Conservation (phyloP, 2,113 vertebrate species). For the Colaptes auratus region DNA sequence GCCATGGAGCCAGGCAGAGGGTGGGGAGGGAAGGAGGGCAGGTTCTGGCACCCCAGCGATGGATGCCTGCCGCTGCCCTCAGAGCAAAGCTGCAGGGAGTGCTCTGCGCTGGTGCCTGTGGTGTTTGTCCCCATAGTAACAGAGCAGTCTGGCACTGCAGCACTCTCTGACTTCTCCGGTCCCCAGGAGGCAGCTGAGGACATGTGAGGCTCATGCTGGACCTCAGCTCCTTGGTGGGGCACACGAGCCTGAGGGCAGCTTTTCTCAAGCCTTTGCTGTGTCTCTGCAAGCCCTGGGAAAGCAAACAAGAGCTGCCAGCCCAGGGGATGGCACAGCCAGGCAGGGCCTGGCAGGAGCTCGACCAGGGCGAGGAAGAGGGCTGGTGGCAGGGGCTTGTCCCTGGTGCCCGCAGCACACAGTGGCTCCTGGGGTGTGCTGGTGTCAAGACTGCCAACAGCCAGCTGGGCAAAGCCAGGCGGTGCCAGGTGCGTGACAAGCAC, state of each 20-base stretch:
- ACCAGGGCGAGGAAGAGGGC: rapidly evolving
- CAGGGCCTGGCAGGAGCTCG: background rate
- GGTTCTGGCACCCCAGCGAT: rapidly evolving
- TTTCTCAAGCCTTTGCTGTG: rapidly evolving
- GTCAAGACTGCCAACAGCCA: background rate
- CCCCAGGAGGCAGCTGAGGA: background rate
- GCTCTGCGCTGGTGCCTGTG: rapidly evolving
- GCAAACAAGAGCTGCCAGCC: rapidly evolving
- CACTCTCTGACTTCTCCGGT: background rate
- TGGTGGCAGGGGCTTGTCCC: background rate
- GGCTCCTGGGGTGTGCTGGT: rapidly evolving
- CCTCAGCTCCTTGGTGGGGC: rapidly evolving
- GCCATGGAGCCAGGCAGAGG: background rate
- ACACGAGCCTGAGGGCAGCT: rapidly evolving
- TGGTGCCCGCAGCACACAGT: rapidly evolving
- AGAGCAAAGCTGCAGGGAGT: background rate
- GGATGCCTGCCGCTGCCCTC: background rate
- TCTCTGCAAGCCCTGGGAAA: background rate
- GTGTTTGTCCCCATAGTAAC: slow-evolving; percentile 19
- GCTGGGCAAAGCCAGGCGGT: background rate
- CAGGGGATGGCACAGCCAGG: rapidly evolving
- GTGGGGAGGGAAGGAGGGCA: background rate
- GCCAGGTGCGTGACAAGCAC: background rate
- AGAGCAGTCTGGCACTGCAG: background rate
- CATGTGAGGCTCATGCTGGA: rapidly evolving